phyloP scores from a whole-genome alignment of 2,113 vertebrate genomes.

The Passerina amoena region DNA sequence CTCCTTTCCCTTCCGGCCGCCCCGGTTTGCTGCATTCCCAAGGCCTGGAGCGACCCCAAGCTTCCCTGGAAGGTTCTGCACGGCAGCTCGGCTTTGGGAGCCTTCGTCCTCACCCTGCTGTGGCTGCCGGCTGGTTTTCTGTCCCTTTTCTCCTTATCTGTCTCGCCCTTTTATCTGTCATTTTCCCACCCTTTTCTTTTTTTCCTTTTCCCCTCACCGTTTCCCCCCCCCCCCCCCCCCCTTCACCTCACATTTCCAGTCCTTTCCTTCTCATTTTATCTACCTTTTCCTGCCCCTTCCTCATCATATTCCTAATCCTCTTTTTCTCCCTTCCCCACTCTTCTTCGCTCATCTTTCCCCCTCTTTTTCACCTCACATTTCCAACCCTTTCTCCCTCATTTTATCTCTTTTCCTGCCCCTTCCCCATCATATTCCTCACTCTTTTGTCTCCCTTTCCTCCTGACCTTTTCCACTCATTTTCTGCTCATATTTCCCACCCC shows the following conservation, averaged over 20 bases:
- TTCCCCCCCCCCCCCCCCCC: too few species aligned
- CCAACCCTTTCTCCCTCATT: too few species aligned
- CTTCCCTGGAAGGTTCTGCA: neutral
- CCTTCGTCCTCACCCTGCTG: too few species aligned
- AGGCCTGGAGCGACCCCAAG: neutral
- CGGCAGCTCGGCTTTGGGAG: neutral
- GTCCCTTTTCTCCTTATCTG: neutral
- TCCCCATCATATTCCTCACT: neutral
- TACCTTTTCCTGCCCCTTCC: too few species aligned
- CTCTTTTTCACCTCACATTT: neutral
- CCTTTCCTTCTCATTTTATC: too few species aligned
- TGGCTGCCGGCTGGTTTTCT: neutral
- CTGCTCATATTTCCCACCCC: too few species aligned
- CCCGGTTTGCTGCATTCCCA: neutral
- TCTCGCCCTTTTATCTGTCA: neutral
- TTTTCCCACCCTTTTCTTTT: neutral
- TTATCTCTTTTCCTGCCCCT: neutral
- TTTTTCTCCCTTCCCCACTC: too few species aligned
- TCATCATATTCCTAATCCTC: too few species aligned
- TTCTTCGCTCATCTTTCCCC: too few species aligned
- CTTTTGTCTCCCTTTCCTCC: neutral
- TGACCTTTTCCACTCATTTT: too few species aligned
- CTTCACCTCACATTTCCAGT: too few species aligned
- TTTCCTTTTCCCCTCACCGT: fast-evolving
- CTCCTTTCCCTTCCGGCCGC: neutral